A percentile compares a stretch with the other conserved stretches of the same genome.
These are phyloP conservation scores for Labroides dimidiatus DNA, from an alignment of 2,797 vertebrate species.

Conservation along the genomic window DNA sequence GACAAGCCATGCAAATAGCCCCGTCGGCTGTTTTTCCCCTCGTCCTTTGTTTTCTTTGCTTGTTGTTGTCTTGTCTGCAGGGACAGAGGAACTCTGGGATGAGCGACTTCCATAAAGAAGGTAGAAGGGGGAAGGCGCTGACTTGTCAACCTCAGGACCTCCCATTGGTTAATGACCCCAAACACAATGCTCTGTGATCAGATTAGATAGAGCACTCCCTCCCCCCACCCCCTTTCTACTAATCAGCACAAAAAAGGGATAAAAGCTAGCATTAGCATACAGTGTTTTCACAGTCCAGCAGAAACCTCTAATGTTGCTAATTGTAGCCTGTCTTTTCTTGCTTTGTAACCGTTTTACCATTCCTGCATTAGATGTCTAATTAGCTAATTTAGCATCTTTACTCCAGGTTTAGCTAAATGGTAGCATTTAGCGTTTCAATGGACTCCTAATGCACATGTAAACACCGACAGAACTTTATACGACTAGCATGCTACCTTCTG, in stretches of 20 bases:
- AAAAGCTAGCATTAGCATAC: conserved; percentile 81
- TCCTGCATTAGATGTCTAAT: conserved; percentile 81
- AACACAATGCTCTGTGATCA: conserved; percentile 88
- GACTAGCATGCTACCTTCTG: conserved; percentile 43
- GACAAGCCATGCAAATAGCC: conserved; percentile 83
- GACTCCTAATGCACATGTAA: conserved; percentile 43
- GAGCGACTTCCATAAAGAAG: conserved; percentile 61
- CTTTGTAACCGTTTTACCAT: conserved; percentile 76
- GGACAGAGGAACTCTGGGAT: conserved; percentile 71
- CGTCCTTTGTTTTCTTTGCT: conserved; percentile 78
- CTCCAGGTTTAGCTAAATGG: conserved; percentile 63
- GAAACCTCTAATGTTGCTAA: conserved; percentile 75
- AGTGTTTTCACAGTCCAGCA: conserved; percentile 75
- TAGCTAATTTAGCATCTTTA: conserved; percentile 74
- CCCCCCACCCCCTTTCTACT: conserved; percentile 59
- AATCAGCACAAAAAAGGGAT: conserved; percentile 79
- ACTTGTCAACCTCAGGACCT: conserved; percentile 85
- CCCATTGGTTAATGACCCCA: conserved; percentile 87
- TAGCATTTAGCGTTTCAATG: conserved; percentile 71
- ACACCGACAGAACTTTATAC: conserved; percentile 29
- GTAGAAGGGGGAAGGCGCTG: conserved; percentile 70
- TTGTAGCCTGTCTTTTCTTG: conserved; percentile 63
- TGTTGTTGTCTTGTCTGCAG: conserved; percentile 81
- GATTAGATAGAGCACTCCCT: conserved; percentile 81
- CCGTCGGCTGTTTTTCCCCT: conserved; percentile 80